phyloP scores from a whole-genome alignment of 2,113 vertebrate genomes.

The Passer domesticus region DNA sequence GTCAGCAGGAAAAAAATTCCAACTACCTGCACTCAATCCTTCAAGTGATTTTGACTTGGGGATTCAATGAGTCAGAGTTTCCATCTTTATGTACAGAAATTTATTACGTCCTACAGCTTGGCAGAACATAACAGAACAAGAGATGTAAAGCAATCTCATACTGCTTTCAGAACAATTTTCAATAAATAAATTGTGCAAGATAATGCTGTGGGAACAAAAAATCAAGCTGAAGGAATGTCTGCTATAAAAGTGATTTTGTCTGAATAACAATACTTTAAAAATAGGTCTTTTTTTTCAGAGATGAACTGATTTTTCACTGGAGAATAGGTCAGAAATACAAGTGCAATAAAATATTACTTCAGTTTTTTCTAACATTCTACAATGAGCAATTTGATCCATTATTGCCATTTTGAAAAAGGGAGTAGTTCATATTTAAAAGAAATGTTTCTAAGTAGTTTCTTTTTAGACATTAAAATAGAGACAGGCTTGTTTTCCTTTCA shows the following conservation, averaged over 20 bases:
- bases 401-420: neutral
- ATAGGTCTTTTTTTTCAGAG: neutral
- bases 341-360: neutral
- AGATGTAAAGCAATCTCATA: neutral
- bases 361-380: neutral
- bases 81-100: neutral
- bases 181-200: neutral
- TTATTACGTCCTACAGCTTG: neutral
- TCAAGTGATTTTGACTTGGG: neutral
- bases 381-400: conserved; percentile 33
- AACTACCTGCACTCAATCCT: neutral
- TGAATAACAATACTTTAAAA: neutral
- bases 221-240: neutral
- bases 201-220: neutral
- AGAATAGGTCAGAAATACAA: conserved; percentile 1
- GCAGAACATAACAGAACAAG: neutral
- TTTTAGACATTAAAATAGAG: conserved; percentile 30
- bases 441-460: conserved; percentile 33
- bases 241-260: neutral
- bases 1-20: neutral
- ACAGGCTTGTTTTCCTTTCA: conserved; percentile 42
- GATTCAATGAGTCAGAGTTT: neutral
- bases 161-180: neutral
- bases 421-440: conserved; percentile 24
- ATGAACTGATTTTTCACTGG: neutral